These are phyloP conservation scores for Leptopilina clavipes DNA, from an alignment of 1,140 invertebrate genomes.

Conservation along the genomic window DNA sequence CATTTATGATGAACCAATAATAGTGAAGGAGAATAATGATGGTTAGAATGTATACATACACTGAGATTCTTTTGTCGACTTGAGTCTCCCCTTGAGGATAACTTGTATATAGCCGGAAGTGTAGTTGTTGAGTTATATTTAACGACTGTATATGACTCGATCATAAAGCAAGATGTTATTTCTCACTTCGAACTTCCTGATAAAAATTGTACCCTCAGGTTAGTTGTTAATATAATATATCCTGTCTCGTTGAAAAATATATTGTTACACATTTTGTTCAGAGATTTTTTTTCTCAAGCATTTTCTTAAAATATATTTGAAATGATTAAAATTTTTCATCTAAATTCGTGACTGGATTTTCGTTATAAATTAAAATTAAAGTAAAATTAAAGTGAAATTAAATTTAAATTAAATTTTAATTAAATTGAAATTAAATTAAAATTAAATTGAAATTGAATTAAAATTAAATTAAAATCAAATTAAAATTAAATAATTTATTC, in stretches of 20 bases:
- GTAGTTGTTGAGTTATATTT: conserved; percentile 22
- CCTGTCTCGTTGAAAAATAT: neutral
- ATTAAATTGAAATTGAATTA: no score
- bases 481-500: no score
- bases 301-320: no score
- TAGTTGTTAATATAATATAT: conserved; percentile 2
- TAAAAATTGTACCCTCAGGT: conserved; percentile 15
- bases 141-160: conserved; percentile 18
- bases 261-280: no score
- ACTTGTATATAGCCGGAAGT: conserved; percentile 1
- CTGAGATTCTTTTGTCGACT: neutral
- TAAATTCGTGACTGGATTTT: no score
- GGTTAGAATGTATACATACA: neutral
- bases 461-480: no score
- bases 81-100: neutral
- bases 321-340: no score
- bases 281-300: no score
- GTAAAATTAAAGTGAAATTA: no score
- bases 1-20: neutral
- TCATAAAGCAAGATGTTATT: conserved; percentile 24
- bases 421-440: no score
- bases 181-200: neutral
- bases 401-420: no score
- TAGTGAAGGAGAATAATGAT: neutral
- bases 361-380: no score